phyloP scores from a whole-genome alignment of 2,888 invertebrate genomes.

The Dexiosoma caninum region DNA sequence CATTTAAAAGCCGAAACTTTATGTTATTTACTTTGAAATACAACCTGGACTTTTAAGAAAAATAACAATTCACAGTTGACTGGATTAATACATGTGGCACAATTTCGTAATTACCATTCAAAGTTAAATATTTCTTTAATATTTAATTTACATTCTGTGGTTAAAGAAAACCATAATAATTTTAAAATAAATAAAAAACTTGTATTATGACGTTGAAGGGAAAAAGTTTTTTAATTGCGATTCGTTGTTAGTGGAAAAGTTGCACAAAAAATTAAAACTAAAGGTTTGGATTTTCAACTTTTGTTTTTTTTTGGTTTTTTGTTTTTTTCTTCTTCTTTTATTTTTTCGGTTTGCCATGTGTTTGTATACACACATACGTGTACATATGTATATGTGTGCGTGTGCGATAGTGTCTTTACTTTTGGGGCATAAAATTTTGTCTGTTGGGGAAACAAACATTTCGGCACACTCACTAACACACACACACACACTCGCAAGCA shows the following conservation, averaged over 20 bases:
- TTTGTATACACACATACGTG: no score
- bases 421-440: conserved; percentile 35
- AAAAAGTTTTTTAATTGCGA: conserved; percentile 58
- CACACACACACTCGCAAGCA: background rate
- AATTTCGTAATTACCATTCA: background rate
- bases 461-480: background rate
- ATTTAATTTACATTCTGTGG: conserved; percentile 14
- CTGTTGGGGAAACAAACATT: conserved; percentile 39
- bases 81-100: background rate
- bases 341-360: background rate
- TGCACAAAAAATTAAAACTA: background rate
- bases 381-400: background rate
- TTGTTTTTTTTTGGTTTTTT: background rate
- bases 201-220: conserved; percentile 38
- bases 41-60: no score
- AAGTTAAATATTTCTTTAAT: conserved; percentile 13
- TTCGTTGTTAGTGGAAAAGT: conserved; percentile 55
- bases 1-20: no score
- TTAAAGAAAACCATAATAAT: background rate
- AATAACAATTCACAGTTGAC: no score
- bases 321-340: no score
- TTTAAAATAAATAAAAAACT: background rate
- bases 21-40: no score
- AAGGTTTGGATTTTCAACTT: conserved; percentile 32
- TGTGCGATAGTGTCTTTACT: conserved; percentile 4